These are phyloP conservation scores for Phyllopteryx taeniolatus DNA, from an alignment of 2,113 vertebrate species.

Conservation along the genomic window DNA sequence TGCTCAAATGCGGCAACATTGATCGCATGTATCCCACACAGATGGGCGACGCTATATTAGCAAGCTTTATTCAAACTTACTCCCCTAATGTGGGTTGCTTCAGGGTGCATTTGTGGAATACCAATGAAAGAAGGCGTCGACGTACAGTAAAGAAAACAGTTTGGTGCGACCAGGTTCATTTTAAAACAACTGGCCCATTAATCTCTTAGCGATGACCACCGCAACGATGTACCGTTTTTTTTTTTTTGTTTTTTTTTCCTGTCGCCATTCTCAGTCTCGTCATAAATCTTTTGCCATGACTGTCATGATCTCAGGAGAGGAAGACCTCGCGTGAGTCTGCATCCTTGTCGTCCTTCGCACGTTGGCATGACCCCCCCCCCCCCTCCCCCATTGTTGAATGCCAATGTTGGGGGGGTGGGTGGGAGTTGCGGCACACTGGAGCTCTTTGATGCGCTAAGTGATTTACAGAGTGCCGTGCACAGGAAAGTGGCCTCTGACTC, in stretches of 20 bases:
- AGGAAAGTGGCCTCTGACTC: slow-evolving; percentile 74
- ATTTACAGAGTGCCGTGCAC: slow-evolving; percentile 65
- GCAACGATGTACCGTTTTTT: background rate
- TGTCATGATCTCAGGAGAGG: slow-evolving; percentile 62
- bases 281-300: slow-evolving; percentile 64
- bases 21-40: background rate
- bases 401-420: background rate
- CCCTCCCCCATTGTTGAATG: slow-evolving; percentile 60
- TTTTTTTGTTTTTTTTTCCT: background rate
- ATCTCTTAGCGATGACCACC: background rate
- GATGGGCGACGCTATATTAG: too few species aligned
- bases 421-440: slow-evolving; percentile 32
- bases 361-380: slow-evolving; percentile 43
- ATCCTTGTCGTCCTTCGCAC: slow-evolving; percentile 72
- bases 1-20: background rate
- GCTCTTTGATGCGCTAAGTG: slow-evolving; percentile 78
- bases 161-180: background rate
- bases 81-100: background rate
- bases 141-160: background rate
- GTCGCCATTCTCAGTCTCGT: slow-evolving; percentile 27
- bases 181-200: background rate
- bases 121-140: background rate
- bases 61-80: too few species aligned
- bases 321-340: slow-evolving; percentile 65
- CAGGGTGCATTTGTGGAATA: background rate